A percentile compares a stretch with the other conserved stretches of the same genome.
phyloP scores from a whole-genome alignment of 2,888 invertebrate species.

The Pristionchus japonicus region DNA sequence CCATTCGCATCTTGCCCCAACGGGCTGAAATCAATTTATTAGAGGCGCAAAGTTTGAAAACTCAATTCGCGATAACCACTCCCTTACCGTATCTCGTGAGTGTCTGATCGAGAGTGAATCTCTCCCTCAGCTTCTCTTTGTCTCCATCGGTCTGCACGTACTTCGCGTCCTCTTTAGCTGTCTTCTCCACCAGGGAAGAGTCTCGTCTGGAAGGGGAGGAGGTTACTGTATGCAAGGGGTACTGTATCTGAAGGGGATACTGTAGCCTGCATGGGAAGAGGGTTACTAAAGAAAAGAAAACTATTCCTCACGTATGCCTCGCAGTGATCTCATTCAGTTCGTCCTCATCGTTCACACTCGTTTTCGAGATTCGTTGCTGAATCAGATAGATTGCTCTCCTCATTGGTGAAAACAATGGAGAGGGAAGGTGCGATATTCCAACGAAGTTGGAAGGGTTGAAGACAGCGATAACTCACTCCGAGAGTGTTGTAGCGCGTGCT shows the following conservation, averaged over 20 bases:
- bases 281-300: too few species aligned
- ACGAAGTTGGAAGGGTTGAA: too few species aligned
- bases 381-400: background rate
- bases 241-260: background rate
- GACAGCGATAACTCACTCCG: slow-evolving; percentile 17
- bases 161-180: background rate
- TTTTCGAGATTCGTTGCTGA: background rate
- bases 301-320: background rate
- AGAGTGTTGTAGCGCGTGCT: background rate
- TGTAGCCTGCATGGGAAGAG: background rate
- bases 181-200: background rate
- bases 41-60: too few species aligned
- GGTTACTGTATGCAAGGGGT: background rate
- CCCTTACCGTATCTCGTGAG: slow-evolving; percentile 15
- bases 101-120: background rate
- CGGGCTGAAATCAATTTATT: background rate
- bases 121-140: background rate
- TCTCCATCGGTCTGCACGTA: background rate
- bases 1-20: background rate
- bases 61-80: too few species aligned
- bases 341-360: background rate
- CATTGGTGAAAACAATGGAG: too few species aligned
- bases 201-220: background rate
- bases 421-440: too few species aligned
- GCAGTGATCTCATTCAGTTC: background rate